Evolutionary conservation across 2,888 invertebrate species (phyloP), one percentile per base, ranked within the genome.

Genomic region (Sympetrum striolatum): DNA sequence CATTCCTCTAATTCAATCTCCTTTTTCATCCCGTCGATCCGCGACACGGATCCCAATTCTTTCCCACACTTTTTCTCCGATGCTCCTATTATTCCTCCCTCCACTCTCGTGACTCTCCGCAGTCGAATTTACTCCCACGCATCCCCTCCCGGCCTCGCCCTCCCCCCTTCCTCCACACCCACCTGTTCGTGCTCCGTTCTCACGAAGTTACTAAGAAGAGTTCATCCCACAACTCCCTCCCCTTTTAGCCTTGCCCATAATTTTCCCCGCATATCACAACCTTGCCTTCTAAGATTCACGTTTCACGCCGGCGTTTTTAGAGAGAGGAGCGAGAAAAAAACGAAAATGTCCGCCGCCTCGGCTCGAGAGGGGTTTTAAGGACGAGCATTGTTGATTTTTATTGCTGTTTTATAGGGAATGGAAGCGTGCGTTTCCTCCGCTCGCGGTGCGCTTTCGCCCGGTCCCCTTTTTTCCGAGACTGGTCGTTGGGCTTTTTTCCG

Each of bases 101-200:
- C 86, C 22, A 22, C 82, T 22, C 86, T 86, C 86, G 86, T 86
- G 86, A 86, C 86, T 64, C 8, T 58, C 86, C 86, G 60, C 86
- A 86, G 86, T 86, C 86, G 86, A 86, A 86, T 86, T 86, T 86
- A 37, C 86, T 86, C 86, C 86, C 86, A 86, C 86, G 86, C 86
- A 86, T n/a, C 86, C 31, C 31, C n/a, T 31, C 31, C 25, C 25
- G 14, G 44, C 44, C 25, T 48, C 81, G n/a, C 25, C 81, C 53
- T 48, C 53, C 31, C 14, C n/a, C 14, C 18, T 39, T 18, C 58
- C 82, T 86, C 86, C 86, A 86, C 86, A 64, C 86, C 86, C 64
- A 86, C 86, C 86, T 86, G 86, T 86, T 86, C 86, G 86, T 86
- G 86, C 60, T 37, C n/a, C 86, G 60, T 86, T 86, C 86, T 86